Percentiles rank a stretch among this genome's conserved stretches.
Conservation (phyloP, 2,888 invertebrate genomes). For the Acrobasis consociella region DNA sequence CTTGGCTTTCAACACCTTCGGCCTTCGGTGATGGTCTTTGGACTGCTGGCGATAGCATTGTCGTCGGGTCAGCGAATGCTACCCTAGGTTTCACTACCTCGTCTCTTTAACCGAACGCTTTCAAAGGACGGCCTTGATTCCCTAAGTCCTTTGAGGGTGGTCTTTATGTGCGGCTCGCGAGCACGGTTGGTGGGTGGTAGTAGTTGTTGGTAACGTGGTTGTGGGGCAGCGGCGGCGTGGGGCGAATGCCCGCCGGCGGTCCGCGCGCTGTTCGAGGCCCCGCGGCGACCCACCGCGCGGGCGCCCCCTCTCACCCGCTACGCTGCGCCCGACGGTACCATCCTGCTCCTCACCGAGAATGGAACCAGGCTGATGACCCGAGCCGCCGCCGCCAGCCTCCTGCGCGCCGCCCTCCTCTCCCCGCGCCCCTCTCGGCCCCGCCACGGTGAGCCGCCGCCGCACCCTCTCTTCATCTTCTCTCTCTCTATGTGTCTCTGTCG, state of each 20-base stretch:
- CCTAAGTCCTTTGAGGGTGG: constrained; percentile 64
- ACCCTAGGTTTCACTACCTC: constrained; percentile 62
- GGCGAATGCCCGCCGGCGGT: constrained; percentile 78
- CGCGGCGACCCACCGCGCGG: constrained; percentile 67
- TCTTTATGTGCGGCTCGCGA: constrained; percentile 60
- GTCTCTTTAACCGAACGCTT: constrained; percentile 59
- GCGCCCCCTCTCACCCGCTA: constrained; percentile 83
- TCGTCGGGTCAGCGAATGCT: constrained; percentile 68
- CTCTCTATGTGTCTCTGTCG: constrained; percentile 74
- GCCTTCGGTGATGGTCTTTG: constrained; percentile 70
- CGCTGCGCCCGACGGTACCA: constrained; percentile 84
- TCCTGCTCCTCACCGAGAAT: constrained; percentile 85
- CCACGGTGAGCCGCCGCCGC: constrained; percentile 80
- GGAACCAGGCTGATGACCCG: constrained; percentile 83
- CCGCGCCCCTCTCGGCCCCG: constrained; percentile 79
- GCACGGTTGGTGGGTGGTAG: constrained; percentile 63
- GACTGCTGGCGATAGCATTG: constrained; percentile 53
- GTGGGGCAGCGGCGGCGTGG: constrained; percentile 79
- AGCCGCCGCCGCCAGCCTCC: constrained; percentile 79
- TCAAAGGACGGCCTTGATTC: constrained; percentile 51
- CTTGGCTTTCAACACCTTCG: constrained; percentile 80
- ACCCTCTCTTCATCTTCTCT: constrained; percentile 67
- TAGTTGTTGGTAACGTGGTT: constrained; percentile 75
- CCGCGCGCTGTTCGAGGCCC: constrained; percentile 80
- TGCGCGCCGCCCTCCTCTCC: constrained; percentile 80